Base-by-base conservation (phyloP, 2,797 vertebrate genomes). In the Phylloscopus collybita region DNA sequence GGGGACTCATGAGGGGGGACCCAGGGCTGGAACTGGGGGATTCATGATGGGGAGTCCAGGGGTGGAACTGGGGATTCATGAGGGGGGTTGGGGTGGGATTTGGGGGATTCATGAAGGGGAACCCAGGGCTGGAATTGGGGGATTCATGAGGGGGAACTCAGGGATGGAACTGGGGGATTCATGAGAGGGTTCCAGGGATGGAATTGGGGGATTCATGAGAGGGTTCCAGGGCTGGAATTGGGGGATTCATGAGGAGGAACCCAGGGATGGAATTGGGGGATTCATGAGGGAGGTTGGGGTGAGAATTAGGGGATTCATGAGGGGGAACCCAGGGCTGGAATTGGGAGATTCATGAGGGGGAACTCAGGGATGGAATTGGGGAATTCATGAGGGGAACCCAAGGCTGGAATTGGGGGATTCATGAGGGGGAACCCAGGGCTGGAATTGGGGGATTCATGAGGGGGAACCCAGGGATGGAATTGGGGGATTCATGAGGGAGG, bases 81-180 rank as follows among this genome's bases (percentile, higher is more conserved):
- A 32, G 21, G 27, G 9, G 8, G 2, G 11, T 38, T 10, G 70
- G 34, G 25, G 5, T 17, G 49, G 29, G 26, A 3, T 22, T 5
- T 25, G n/a, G 8, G 57, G 14, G 20, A 38, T 4, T 40, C 1
- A 1, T 25, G 44, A 32, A n/a, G n/a, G n/a, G n/a, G n/a, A n/a
- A n/a, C n/a, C n/a, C n/a, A n/a, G n/a, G n/a, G n/a, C n/a, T n/a
- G n/a, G n/a, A n/a, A n/a, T n/a, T n/a, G 19, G 13, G 26, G 66
- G 13, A 67, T 4, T 30, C 10, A 19, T 54, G 29, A 42, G 9
- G 29, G 5, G 5, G 7, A 3, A 1, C 3, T 5, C 0, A 0
- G 69, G 44, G 18, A 5, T 17, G 49, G 32, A 3, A 30, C 2
- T 25, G 29, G 8, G 60, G 12, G 19, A n/a, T 3, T 40, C 1